phyloP scores from a whole-genome alignment of 2,888 invertebrate species.

The Leucophora obtusa region DNA sequence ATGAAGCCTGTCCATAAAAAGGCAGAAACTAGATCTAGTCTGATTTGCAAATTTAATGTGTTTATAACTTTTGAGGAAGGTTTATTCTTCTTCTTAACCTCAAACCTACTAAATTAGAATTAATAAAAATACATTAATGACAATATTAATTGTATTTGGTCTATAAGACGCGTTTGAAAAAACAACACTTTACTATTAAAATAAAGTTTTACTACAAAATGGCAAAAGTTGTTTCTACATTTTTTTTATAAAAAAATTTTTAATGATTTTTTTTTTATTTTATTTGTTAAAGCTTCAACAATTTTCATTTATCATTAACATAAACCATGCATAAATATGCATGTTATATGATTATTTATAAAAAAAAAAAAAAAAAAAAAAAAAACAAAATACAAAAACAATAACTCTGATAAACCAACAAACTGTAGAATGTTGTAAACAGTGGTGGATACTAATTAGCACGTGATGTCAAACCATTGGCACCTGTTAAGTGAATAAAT shows the following conservation, averaged over 20 bases:
- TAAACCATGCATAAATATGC: neutral
- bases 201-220: neutral
- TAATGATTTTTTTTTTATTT: neutral
- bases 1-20: no score
- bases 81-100: no score
- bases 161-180: no score
- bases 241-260: no score
- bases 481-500: neutral
- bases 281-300: neutral
- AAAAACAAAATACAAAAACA: neutral
- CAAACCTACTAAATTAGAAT: no score
- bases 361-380: neutral
- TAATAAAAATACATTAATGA: no score
- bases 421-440: neutral
- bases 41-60: no score
- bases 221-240: neutral
- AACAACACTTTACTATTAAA: no score
- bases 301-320: conserved; percentile 3
- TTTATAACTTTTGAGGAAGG: no score
- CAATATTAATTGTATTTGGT: no score
- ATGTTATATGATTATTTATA: neutral
- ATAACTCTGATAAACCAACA: conserved; percentile 1
- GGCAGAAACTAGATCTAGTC: no score
- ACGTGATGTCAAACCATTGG: neutral
- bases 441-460: neutral